Evolutionary conservation across 2,113 vertebrate genomes (phyloP), one percentile per base, ranked within the genome.

Genomic region (Gymnorhina tibicen): DNA sequence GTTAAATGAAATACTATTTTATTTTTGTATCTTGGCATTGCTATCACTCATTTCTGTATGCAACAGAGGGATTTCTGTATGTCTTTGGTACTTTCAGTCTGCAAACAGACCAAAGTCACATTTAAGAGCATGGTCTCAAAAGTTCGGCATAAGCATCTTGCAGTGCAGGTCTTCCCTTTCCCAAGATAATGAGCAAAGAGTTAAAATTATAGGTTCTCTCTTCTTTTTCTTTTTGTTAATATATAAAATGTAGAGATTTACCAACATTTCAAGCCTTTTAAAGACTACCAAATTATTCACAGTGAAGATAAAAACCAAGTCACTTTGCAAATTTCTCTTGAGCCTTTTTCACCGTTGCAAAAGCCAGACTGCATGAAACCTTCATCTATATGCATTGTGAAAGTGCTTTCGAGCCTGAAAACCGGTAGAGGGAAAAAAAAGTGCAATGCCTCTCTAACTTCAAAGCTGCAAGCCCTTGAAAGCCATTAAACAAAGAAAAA

Each of bases 381-480:
- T 80, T 74, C n/a, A 66, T 74, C 56, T 67, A 18, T 53, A 67
- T 41, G 50, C 50, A 46, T 28, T 39, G 50, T 41, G 50, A 91
- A 93, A 70, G 85, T 1, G 5, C 10, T 85, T 91, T 13, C 14
- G 42, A 75, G 42, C 7, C 50, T 81, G 55, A 69, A 85, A 91
- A 64, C 13, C 35, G 13, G 28, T 42, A 60, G 41, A 77, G 20
- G 18, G 22, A 9, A 37, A 46, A 46, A 72, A 56, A 53, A 60
- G 22, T 55, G 60, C 66, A 63, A 23, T 42, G 12, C 42, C 50
- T 33, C 39, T 59, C 39, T 55, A 78, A 39, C 46, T 89, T 90
- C 85, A 85, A 87, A 87, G n/a, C 35, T 50, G 5, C 32, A 67
- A 87, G 59, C 7, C 50, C 70, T 81, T 78, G 42, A 87, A 91